Conservation (phyloP, 2,888 invertebrate species). For the Drosophila subquinaria region DNA sequence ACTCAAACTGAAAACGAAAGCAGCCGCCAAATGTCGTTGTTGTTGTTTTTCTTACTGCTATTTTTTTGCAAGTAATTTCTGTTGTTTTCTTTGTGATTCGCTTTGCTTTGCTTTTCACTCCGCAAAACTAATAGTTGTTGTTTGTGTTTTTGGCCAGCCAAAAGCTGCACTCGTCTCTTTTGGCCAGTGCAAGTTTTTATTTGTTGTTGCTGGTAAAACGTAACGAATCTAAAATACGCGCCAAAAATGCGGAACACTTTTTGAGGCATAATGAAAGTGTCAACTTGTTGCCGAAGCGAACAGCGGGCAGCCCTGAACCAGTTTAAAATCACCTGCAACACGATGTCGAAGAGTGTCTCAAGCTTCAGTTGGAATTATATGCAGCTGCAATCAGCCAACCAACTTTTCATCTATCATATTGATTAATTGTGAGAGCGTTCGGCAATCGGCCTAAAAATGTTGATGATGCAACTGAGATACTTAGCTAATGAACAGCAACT, state of each 20-base stretch:
- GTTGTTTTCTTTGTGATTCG: slow-evolving; percentile 40
- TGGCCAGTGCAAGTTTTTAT: slow-evolving; percentile 67
- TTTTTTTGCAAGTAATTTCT: slow-evolving; percentile 61
- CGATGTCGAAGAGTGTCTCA: background rate
- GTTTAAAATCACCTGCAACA: slow-evolving; percentile 52
- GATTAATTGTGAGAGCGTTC: slow-evolving; percentile 48
- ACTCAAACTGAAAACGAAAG: slow-evolving; percentile 71
- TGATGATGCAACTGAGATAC: slow-evolving; percentile 40
- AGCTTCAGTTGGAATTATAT: slow-evolving; percentile 8
- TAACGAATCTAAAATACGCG: slow-evolving; percentile 57
- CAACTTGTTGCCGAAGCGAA: slow-evolving; percentile 58
- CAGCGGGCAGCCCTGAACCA: slow-evolving; percentile 53
- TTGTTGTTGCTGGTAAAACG: slow-evolving; percentile 29
- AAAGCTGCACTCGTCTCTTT: slow-evolving; percentile 69
- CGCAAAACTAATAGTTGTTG: slow-evolving; percentile 39
- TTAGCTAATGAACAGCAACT: slow-evolving; percentile 18
- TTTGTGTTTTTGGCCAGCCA: slow-evolving; percentile 62
- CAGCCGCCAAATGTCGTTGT: slow-evolving; percentile 53
- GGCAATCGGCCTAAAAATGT: slow-evolving; percentile 16
- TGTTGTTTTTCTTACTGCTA: slow-evolving; percentile 15
- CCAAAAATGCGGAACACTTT: slow-evolving; percentile 77
- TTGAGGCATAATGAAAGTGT: slow-evolving; percentile 71
- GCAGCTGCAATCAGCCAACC: slow-evolving; percentile 23
- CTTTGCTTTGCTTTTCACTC: slow-evolving; percentile 74
- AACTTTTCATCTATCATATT: slow-evolving; percentile 36